Percentiles rank a stretch among this genome's conserved stretches.
phyloP scores from a whole-genome alignment of 2,113 vertebrate species.

The Zootoca vivipara region DNA sequence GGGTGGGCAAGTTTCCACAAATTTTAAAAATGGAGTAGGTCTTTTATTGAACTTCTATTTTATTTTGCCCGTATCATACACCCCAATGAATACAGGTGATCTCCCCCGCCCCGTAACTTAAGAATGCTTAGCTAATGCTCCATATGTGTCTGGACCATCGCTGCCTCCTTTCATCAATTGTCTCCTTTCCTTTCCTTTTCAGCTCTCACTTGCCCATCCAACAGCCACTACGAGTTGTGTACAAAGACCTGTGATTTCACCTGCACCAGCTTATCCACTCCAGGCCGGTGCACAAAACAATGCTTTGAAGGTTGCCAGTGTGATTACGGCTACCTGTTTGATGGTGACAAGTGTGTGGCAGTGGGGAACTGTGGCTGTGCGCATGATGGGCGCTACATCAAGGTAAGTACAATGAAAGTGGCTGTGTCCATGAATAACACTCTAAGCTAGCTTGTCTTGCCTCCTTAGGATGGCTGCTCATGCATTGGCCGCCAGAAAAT shows the following conservation, averaged over 20 bases:
- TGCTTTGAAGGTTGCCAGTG: constrained; percentile 80
- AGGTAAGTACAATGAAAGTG: not conserved
- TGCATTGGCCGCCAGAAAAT: no score
- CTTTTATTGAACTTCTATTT: not conserved
- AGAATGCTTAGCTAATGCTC: not conserved
- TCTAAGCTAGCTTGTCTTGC: not conserved
- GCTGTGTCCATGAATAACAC: not conserved
- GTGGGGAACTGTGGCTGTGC: constrained; percentile 73
- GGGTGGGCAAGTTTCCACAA: not conserved
- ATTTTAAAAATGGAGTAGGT: not conserved
- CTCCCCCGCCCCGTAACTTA: no score
- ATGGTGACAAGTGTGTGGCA: constrained; percentile 69
- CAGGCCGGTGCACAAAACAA: constrained; percentile 15
- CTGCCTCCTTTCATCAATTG: not conserved
- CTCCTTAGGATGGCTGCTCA: not conserved
- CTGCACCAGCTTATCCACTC: constrained; percentile 64
- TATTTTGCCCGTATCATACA: not conserved
- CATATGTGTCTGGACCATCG: not conserved
- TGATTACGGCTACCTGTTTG: constrained; percentile 66
- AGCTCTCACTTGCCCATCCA: constrained; percentile 73
- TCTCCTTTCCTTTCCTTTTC: not conserved
- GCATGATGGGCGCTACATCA: constrained; percentile 64
- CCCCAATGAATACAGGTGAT: not conserved
- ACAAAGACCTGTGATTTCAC: constrained; percentile 69
- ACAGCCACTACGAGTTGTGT: constrained; percentile 76